Evolutionary conservation across 2,113 vertebrate species (phyloP).

Genomic region (Charadrius vociferus): DNA sequence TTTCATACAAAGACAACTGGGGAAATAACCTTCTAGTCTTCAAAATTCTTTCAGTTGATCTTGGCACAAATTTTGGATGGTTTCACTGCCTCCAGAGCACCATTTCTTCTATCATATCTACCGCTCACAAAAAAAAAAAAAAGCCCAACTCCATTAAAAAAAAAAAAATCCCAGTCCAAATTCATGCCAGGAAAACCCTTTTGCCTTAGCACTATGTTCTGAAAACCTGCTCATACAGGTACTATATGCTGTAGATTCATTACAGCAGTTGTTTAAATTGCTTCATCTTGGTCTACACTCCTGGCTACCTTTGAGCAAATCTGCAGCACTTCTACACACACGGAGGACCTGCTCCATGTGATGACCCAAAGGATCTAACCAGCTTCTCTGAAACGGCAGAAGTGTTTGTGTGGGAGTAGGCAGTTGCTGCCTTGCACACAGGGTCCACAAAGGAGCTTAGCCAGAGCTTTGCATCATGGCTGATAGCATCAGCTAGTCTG

Average conservation of each 20-base stretch:
- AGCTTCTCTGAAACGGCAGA: neutral
- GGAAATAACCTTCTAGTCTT: conserved; percentile 6
- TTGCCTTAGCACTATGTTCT: neutral
- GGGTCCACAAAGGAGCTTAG: neutral
- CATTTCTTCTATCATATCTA: neutral
- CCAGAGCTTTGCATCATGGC: neutral
- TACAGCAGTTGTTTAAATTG: neutral
- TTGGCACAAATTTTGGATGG: neutral
- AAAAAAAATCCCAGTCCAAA: neutral
- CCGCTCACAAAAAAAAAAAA: neutral
- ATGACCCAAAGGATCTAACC: neutral
- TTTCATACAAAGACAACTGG: neutral
- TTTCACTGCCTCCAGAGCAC: neutral
- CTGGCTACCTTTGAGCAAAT: neutral
- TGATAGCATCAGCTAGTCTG: neutral
- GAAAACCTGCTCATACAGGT: neutral
- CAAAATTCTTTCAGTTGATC: neutral
- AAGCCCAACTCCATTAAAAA: neutral
- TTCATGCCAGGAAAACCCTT: neutral
- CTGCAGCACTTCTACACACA: neutral
- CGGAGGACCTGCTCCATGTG: neutral
- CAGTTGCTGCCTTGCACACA: neutral
- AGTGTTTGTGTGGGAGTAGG: neutral
- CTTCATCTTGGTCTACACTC: neutral
- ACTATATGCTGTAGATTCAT: neutral